phyloP scores from a whole-genome alignment of 2,888 invertebrate species.

The Eupelmus urozonus region DNA sequence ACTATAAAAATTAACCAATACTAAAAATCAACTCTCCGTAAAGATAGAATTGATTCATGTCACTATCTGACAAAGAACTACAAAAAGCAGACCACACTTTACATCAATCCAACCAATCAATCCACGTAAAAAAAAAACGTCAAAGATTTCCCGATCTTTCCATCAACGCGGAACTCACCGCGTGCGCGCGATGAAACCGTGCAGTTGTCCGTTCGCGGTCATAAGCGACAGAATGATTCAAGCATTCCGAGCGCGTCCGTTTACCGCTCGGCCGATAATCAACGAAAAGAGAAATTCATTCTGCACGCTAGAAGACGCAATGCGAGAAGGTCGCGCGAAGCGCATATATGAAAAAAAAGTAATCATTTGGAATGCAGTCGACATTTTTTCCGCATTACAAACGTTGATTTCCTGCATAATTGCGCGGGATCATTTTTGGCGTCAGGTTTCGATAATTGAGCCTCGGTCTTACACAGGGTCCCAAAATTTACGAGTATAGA shows the following conservation, averaged over 20 bases:
- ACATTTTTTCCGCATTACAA: not conserved
- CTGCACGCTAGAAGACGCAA: not conserved
- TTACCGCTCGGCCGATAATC: constrained; percentile 40
- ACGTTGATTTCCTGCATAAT: not conserved
- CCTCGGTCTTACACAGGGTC: not conserved
- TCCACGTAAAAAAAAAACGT: too few relatives aligned
- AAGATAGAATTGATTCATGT: too few relatives aligned
- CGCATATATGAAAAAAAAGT: constrained; percentile 8
- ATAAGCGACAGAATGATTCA: constrained; percentile 33
- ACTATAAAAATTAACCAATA: not conserved
- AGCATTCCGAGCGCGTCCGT: constrained; percentile 40
- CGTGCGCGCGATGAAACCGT: constrained; percentile 1
- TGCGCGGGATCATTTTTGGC: not conserved
- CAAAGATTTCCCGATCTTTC: constrained; percentile 6
- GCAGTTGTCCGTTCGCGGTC: not conserved
- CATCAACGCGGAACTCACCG: constrained; percentile 2
- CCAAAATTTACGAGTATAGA: constrained; percentile 25
- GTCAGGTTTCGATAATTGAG: constrained; percentile 5
- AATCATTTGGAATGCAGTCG: not conserved
- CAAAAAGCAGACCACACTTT: too few relatives aligned
- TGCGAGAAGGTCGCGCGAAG: constrained; percentile 10
- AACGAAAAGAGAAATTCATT: constrained; percentile 54
- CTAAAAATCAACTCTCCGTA: not conserved
- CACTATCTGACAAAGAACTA: not conserved
- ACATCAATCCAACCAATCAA: too few relatives aligned